Evolutionary conservation across 2,888 invertebrate genomes (phyloP), one percentile per base, ranked within the genome.

Genomic region (Prosapia bicincta): DNA sequence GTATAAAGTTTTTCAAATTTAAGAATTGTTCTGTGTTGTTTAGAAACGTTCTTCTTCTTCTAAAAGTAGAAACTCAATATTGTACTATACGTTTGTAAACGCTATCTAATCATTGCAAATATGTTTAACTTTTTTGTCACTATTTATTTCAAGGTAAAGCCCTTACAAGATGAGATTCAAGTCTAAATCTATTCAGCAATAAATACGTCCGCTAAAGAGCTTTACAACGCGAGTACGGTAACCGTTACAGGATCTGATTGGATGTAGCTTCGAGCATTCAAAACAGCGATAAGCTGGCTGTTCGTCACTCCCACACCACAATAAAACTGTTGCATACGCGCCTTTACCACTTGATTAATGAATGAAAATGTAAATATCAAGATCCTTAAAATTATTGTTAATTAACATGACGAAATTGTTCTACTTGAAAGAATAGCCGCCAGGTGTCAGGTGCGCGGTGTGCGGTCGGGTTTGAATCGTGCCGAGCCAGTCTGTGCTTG

Each of bases 351-450:
- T 54, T 54, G 54, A 54, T 54, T 54, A 54, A 54, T 54, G 54
- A 54, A 54, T 54, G 54, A 20, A 54, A 54, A 54, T 20, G 54
- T 54, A 54, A 54, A 54, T 54, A 54, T 54, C 54, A 54, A 54
- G 54, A 54, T 54, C 54, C 54, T 13, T 54, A 54, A 54, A 54
- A 54, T 54, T 54, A 54, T 54, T 54, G 54, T 54, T 54, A 54
- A 54, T 54, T 54, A 54, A 54, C 54, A 10, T 54, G 54, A 20
- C 54, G 54, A 54, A 54, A 54, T 54, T 54, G 20, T 54, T 54
- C 54, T 54, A 54, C 54, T 54, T 54, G 54, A 54, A 54, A 54
- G 54, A 54, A 54, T 54, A 54, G 54, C 54, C 54, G 54, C 54
- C 13, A 54, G 54, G 54, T 54, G 54, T 54, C 54, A 20, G 54